Base-by-base conservation (phyloP, 1,140 invertebrate genomes). In the Matsumurasca onukii region DNA sequence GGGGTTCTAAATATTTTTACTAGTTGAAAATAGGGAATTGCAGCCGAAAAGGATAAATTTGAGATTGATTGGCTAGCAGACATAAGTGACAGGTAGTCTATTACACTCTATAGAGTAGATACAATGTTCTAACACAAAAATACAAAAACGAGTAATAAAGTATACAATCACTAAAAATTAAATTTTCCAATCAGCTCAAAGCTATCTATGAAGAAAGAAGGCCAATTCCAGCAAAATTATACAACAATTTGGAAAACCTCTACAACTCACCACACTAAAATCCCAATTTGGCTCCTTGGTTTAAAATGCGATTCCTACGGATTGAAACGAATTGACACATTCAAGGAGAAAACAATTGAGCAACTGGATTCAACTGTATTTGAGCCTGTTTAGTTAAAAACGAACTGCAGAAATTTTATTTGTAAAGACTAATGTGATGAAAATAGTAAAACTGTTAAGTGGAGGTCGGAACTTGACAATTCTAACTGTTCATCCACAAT, bases 251-350 rank as follows among this genome's bases (percentile, higher is more conserved):
- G 5, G 5, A 52, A 52, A 52, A 52, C 5, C 3, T 52, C 3
- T 5, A 51, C n/a, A 17, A 59, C 55, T 59, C 55, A 59, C 55
- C 55, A 59, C 25, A 13, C 55, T 29, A 59, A 59, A 27, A 59
- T 13, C 55, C 24, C 55, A 59, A 59, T 15, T 59, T 27, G 30
- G 15, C 15, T 59, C 55, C 55, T 27, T 59, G 55, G 55, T 27
- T 59, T 24, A 59, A 59, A 24, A 59, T 59, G 55, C 55, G 5
- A 59, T 9, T 59, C 55, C 55, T 59, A 51, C 39, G 9, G 49
- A 52, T n/a, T 12, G 22, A 20, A 52, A 52, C 20, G 49, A 5
- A 52, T 15, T 5, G 22, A 5, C 22, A 5, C 5, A 12, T 52
- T 52, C 20, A 20, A 52, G 5, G 49, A 5, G 5, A 52, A 52